These are phyloP conservation scores for Boulengeromyrus knoepffleri DNA, from an alignment of 2,113 vertebrate species.

Conservation along the genomic window DNA sequence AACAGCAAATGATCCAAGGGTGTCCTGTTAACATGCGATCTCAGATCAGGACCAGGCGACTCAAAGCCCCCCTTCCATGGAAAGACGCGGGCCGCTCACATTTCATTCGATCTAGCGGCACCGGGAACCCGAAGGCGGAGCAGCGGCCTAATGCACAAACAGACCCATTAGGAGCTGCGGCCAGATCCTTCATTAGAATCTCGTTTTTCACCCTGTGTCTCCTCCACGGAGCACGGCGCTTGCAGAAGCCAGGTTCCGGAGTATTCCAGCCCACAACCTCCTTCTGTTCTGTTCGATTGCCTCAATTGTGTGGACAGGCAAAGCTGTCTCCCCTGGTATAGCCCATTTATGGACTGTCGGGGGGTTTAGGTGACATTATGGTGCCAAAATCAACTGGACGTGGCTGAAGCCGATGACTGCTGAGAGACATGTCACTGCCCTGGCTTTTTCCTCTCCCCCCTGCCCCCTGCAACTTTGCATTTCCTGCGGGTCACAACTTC, in stretches of 20 bases:
- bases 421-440: not conserved
- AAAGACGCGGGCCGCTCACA: not conserved
- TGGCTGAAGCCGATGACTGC: not conserved
- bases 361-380: not conserved
- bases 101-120: constrained; percentile 14
- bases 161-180: constrained; percentile 43
- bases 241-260: constrained; percentile 20
- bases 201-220: constrained; percentile 40
- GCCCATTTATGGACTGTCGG: constrained; percentile 6
- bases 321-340: not conserved
- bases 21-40: not conserved
- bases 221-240: constrained; percentile 14
- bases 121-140: constrained; percentile 16
- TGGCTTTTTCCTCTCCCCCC: not conserved
- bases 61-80: not conserved
- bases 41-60: not conserved
- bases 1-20: not conserved
- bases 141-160: constrained; percentile 37
- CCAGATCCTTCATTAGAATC: constrained; percentile 51
- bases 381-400: not conserved
- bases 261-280: constrained; percentile 14
- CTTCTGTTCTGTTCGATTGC: not conserved
- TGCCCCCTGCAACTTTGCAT: not conserved
- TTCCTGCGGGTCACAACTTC: not conserved
- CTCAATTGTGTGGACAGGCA: not conserved